These are phyloP conservation scores for Drosophila jambulina DNA, from an alignment of 1,140 invertebrate species.

Conservation along the genomic window DNA sequence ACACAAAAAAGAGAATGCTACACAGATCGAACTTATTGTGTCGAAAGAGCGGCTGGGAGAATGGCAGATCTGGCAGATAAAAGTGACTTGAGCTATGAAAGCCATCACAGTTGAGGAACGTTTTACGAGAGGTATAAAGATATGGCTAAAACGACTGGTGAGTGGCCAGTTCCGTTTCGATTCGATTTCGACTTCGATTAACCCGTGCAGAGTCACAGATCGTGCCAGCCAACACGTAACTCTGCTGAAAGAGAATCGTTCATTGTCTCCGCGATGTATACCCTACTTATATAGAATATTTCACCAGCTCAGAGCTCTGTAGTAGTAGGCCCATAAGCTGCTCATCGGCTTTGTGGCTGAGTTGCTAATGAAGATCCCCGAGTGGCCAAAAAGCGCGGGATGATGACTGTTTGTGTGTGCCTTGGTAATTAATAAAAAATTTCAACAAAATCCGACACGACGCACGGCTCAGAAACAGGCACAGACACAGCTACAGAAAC, in stretches of 20 bases:
- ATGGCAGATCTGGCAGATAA: slow-evolving; percentile 43
- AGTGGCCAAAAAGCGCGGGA: slow-evolving; percentile 19
- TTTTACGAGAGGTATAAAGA: slow-evolving; percentile 24
- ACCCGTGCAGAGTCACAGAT: slow-evolving; percentile 5
- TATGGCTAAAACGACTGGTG: slow-evolving; percentile 29
- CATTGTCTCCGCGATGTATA: slow-evolving; percentile 19
- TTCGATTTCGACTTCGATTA: slow-evolving; percentile 15
- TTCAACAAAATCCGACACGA: slow-evolving; percentile 57
- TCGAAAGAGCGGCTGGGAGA: slow-evolving; percentile 21
- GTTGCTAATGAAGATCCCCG: slow-evolving; percentile 54
- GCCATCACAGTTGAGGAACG: slow-evolving; percentile 22
- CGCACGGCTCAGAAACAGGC: slow-evolving; percentile 18
- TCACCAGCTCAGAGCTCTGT: not conserved
- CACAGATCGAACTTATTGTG: slow-evolving; percentile 20
- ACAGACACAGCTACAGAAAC: slow-evolving; percentile 7
- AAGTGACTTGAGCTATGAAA: slow-evolving; percentile 32
- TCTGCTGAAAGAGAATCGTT: slow-evolving; percentile 11
- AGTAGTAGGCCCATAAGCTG: slow-evolving; percentile 32
- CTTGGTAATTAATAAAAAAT: slow-evolving; percentile 59
- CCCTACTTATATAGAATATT: slow-evolving; percentile 19
- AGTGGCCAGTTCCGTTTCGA: slow-evolving; percentile 49
- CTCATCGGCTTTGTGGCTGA: slow-evolving; percentile 40
- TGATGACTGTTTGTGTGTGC: slow-evolving; percentile 43
- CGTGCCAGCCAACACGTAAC: slow-evolving; percentile 28
- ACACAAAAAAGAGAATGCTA: slow-evolving; percentile 42